These are phyloP conservation scores for Colletes gigas DNA, from an alignment of 1,140 invertebrate genomes.

Conservation along the genomic window DNA sequence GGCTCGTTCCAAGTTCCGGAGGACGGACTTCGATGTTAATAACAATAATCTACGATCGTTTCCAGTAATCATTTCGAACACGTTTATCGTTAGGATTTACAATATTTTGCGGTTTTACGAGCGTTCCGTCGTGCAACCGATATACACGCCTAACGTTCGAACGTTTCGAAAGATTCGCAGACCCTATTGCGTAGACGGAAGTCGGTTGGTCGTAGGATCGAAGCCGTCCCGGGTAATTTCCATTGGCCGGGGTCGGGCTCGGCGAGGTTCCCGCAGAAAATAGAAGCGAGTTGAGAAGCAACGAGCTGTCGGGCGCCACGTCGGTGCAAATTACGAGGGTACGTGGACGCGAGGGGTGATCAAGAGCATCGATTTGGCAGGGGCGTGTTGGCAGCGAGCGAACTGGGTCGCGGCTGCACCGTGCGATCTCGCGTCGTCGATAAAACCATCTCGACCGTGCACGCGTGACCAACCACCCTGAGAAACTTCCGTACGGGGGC, in stretches of 20 bases:
- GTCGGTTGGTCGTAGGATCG: no score
- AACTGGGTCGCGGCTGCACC: conserved; percentile 46
- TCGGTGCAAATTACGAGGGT: conserved; percentile 19
- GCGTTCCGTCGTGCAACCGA: no score
- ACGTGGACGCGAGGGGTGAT: conserved; percentile 22
- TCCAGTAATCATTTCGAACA: no score
- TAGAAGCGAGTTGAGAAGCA: conserved; percentile 12
- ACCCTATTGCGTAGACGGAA: no score
- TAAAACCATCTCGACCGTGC: not conserved
- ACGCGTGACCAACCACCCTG: not conserved
- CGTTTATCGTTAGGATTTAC: no score
- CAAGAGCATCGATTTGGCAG: conserved; percentile 56
- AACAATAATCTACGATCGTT: no score
- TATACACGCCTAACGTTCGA: no score
- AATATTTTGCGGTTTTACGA: no score
- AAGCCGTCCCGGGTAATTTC: no score
- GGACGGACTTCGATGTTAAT: not conserved
- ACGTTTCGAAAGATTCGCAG: no score
- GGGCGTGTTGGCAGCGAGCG: conserved; percentile 17
- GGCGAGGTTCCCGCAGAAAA: not conserved
- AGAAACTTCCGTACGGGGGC: conserved; percentile 17
- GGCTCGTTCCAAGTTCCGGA: conserved; percentile 1
- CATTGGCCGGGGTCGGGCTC: no score
- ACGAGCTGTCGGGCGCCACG: not conserved
- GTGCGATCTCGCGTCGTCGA: conserved; percentile 39